Conservation (phyloP, 2,888 invertebrate species). For the Crepidodera aurea region DNA sequence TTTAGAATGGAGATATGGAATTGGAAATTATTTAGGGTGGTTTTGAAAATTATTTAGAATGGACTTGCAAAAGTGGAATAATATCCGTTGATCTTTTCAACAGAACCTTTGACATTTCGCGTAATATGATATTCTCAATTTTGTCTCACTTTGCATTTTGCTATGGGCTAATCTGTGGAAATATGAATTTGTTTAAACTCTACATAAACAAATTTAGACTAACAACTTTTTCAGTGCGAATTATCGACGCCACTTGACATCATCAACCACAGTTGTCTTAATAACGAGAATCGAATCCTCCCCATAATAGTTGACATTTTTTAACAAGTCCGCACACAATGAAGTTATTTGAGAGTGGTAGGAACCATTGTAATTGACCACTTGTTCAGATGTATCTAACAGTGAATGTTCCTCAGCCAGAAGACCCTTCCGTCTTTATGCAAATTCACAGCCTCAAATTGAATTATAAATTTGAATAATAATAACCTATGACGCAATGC, state of each 20-base stretch:
- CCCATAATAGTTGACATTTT: conserved; percentile 24
- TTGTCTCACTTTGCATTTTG: no score
- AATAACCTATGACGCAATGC: conserved; percentile 60
- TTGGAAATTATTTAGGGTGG: no score
- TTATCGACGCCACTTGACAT: neutral
- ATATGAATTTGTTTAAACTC: no score
- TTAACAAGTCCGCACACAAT: conserved; percentile 36
- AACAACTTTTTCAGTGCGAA: no score
- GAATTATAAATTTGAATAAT: conserved; percentile 64
- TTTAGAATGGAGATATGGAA: no score
- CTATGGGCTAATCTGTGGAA: no score
- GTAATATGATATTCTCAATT: no score
- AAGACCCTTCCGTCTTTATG: conserved; percentile 60
- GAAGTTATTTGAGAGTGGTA: conserved; percentile 39
- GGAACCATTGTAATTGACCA: conserved; percentile 53
- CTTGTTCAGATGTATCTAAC: conserved; percentile 51
- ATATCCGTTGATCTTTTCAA: no score
- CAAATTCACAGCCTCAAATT: conserved; percentile 63
- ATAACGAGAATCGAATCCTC: conserved; percentile 21
- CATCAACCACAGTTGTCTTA: neutral
- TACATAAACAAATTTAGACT: no score
- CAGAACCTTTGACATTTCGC: no score
- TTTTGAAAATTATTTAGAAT: no score
- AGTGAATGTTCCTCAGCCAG: conserved; percentile 39
- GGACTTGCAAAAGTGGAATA: no score